These are phyloP conservation scores for Drosophila austrosaltans DNA, from an alignment of 2,888 invertebrate genomes.

Conservation along the genomic window DNA sequence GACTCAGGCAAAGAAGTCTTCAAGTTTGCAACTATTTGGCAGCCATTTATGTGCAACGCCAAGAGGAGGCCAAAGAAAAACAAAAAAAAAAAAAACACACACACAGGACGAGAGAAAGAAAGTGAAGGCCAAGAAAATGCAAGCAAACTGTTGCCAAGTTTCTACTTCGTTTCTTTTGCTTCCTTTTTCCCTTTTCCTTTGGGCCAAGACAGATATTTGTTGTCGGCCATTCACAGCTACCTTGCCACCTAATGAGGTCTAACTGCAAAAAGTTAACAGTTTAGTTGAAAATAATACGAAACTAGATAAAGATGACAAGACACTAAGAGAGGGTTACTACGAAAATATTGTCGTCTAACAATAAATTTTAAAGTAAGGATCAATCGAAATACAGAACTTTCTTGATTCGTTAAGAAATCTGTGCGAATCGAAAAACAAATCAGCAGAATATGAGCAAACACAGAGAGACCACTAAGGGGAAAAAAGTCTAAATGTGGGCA, in stretches of 20 bases:
- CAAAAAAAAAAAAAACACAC: background rate
- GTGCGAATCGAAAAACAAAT: too few relatives aligned
- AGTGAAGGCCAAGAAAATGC: conserved; percentile 27
- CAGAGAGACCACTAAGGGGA: too few relatives aligned
- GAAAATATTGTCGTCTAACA: too few relatives aligned
- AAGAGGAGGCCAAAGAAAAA: background rate
- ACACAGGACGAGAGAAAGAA: background rate
- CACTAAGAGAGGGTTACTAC: background rate
- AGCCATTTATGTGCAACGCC: conserved; percentile 10
- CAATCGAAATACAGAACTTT: too few relatives aligned
- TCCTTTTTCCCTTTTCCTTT: background rate
- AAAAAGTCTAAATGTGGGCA: too few relatives aligned
- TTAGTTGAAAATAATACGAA: conserved; percentile 41
- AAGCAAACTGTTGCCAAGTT: conserved; percentile 46
- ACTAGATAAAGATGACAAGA: conserved; percentile 45
- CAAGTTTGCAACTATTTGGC: conserved; percentile 25
- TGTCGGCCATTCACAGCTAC: conserved; percentile 32
- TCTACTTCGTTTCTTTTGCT: conserved; percentile 20
- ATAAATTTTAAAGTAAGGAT: too few relatives aligned
- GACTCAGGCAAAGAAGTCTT: conserved; percentile 10
- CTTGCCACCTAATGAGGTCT: conserved; percentile 45
- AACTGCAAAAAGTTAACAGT: conserved; percentile 52
- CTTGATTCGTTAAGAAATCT: too few relatives aligned
- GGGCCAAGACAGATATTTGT: conserved; percentile 20
- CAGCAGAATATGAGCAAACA: too few relatives aligned